A percentile compares a stretch with the other conserved stretches of the same genome.
phyloP scores from a whole-genome alignment of 2,888 invertebrate genomes.

The Dolichomitus sp. region DNA sequence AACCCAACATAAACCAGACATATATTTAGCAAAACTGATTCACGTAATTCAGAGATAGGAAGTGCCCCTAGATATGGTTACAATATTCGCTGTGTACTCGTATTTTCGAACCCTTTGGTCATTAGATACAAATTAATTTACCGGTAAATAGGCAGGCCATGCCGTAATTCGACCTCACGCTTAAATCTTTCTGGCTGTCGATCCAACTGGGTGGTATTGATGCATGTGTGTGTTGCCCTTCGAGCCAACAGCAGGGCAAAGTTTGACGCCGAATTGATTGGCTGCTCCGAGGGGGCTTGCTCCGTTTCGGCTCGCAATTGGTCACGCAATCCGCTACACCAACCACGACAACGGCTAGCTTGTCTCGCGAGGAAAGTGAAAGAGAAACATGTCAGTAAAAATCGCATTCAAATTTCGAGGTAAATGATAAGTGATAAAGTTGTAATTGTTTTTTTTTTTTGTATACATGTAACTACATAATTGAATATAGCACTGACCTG shows the following conservation, averaged over 20 bases:
- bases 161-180: not conserved
- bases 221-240: not conserved
- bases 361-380: constrained; percentile 46
- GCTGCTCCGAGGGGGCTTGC: constrained; percentile 27
- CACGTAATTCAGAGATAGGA: constrained; percentile 24
- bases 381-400: constrained; percentile 44
- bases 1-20: not conserved
- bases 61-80: not conserved
- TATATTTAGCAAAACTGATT: constrained; percentile 44
- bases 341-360: not conserved
- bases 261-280: constrained; percentile 84
- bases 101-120: constrained; percentile 37
- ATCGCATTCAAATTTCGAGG: constrained; percentile 54
- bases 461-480: not conserved
- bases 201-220: not conserved
- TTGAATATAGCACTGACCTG: not conserved
- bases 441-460: not conserved
- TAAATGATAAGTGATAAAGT: not conserved
- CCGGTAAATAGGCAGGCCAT: constrained; percentile 73
- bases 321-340: constrained; percentile 53
- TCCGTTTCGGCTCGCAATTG: constrained; percentile 20
- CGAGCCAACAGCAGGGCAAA: constrained; percentile 65
- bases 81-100: not conserved
- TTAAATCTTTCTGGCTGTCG: not conserved
- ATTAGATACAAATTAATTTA: constrained; percentile 80